A percentile compares a stretch with the other conserved stretches of the same genome.
Evolutionary conservation across 2,797 vertebrate genomes (phyloP).

Genomic region (Acanthornis magna): DNA sequence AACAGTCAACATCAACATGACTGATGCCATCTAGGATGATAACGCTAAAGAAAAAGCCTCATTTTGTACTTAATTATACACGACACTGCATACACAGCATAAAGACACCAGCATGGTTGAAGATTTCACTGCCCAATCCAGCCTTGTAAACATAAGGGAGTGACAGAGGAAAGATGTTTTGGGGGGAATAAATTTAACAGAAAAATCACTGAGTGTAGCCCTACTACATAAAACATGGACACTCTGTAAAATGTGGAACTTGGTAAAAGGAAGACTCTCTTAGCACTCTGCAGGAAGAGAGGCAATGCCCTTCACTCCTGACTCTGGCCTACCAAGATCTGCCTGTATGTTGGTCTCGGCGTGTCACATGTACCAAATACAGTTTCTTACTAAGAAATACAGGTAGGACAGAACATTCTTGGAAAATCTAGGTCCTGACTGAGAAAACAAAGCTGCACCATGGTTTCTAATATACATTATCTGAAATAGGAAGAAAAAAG

Average conservation of each 20-base stretch:
- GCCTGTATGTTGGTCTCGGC: neutral
- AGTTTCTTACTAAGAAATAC: neutral
- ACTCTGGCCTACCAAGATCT: neutral
- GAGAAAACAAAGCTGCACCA: neutral
- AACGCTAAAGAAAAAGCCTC: neutral
- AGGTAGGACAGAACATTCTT: neutral
- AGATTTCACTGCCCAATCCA: neutral
- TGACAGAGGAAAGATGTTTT: neutral
- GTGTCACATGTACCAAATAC: neutral
- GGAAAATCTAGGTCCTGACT: neutral
- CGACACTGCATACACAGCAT: neutral
- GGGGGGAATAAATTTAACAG: neutral
- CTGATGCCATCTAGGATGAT: neutral
- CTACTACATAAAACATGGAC: neutral
- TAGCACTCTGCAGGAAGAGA: neutral
- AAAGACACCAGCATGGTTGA: neutral
- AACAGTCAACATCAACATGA: neutral
- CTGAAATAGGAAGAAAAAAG: neutral
- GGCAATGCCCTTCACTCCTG: neutral
- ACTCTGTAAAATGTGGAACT: neutral
- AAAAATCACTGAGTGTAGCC: neutral
- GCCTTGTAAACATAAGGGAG: neutral
- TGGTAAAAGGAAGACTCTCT: neutral
- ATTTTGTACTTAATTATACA: neutral
- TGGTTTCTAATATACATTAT: neutral